Percentiles rank a stretch among this genome's conserved stretches.
phyloP scores from a whole-genome alignment of 2,888 invertebrate species.

The Phyllotreta striolata region DNA sequence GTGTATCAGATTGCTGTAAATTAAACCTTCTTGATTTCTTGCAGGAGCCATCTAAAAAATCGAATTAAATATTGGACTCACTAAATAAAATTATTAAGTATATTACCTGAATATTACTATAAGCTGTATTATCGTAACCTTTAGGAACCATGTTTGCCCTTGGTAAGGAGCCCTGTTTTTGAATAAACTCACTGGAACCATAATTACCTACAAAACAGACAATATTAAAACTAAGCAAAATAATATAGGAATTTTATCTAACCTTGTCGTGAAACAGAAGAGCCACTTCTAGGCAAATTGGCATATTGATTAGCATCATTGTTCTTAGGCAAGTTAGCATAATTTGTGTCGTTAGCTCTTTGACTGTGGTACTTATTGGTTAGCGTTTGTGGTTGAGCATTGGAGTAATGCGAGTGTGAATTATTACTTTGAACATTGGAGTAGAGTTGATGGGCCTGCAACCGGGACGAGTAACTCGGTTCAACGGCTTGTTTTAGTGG shows the following conservation, averaged over 20 bases:
- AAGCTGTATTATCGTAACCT: slow-evolving; percentile 49
- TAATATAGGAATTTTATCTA: slow-evolving; percentile 4
- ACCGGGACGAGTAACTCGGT: slow-evolving; percentile 77
- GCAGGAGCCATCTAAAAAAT: slow-evolving; percentile 50
- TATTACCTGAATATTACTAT: slow-evolving; percentile 54
- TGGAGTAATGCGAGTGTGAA: slow-evolving; percentile 55
- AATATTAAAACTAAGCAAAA: background rate
- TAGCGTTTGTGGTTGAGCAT: slow-evolving; percentile 49
- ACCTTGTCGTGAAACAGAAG: slow-evolving; percentile 42
- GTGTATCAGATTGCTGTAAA: slow-evolving; percentile 66
- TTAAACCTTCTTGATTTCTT: slow-evolving; percentile 62
- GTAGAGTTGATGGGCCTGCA: slow-evolving; percentile 64
- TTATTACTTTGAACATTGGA: slow-evolving; percentile 59
- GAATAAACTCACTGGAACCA: slow-evolving; percentile 32
- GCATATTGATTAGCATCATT: slow-evolving; percentile 45
- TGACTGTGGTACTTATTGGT: slow-evolving; percentile 40
- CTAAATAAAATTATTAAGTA: slow-evolving; percentile 1
- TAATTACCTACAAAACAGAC: slow-evolving; percentile 32
- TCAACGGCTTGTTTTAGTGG: slow-evolving; percentile 73
- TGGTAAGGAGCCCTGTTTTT: slow-evolving; percentile 28
- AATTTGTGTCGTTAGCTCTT: slow-evolving; percentile 45
- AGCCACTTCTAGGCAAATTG: slow-evolving; percentile 45
- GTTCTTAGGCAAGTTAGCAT: slow-evolving; percentile 48
- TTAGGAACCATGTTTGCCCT: slow-evolving; percentile 34
- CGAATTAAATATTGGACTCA: background rate